phyloP scores from a whole-genome alignment of 2,113 vertebrate species.

The Hystrix brachyura region DNA sequence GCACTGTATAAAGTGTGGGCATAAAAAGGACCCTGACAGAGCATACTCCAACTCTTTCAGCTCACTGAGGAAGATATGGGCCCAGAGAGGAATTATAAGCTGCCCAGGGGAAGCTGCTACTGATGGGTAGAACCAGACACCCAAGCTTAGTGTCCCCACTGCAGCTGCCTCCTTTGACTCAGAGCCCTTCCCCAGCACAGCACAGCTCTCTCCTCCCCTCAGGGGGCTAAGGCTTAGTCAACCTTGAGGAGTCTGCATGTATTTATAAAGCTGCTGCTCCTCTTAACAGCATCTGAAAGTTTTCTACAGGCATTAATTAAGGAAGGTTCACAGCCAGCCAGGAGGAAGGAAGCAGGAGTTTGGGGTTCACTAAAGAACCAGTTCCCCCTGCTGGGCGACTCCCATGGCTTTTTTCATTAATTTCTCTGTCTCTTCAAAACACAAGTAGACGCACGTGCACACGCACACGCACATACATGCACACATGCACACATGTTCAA shows the following conservation, averaged over 20 bases:
- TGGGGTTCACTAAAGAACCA: conserved; percentile 32
- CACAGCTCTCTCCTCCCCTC: neutral
- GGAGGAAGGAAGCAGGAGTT: neutral
- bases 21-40: neutral
- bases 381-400: neutral
- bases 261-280: conserved; percentile 69
- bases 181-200: neutral
- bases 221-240: conserved; percentile 10
- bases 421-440: conserved; percentile 13
- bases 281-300: conserved; percentile 55
- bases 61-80: neutral
- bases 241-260: conserved; percentile 57
- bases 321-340: conserved; percentile 31
- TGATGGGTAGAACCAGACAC: neutral
- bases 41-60: too few species aligned
- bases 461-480: too few species aligned
- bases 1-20: neutral
- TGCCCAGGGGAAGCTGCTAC: neutral
- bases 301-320: conserved; percentile 67
- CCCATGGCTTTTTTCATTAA: neutral
- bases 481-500: accelerated
- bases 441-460: neutral
- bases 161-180: neutral
- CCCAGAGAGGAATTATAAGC: accelerated
- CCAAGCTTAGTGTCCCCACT: accelerated